phyloP scores from a whole-genome alignment of 2,888 invertebrate genomes.

The Pegoplata infirma region DNA sequence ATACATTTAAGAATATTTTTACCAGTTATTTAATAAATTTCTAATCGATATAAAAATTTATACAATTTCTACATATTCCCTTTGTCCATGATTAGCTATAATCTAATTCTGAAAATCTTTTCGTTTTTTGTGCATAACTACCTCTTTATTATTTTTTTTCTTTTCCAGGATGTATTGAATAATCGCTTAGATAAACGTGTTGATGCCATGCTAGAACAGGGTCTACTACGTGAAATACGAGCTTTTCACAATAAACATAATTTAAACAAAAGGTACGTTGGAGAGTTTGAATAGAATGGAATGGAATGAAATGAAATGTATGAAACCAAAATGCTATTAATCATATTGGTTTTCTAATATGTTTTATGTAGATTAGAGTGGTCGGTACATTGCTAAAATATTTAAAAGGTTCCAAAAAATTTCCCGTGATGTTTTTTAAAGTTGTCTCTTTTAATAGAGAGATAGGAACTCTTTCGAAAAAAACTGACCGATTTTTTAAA shows the following conservation, averaged over 20 bases:
- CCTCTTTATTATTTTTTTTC: neutral
- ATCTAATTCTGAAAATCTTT: neutral
- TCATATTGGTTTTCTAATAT: constrained; percentile 51
- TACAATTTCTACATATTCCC: neutral
- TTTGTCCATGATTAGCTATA: neutral
- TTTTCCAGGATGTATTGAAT: constrained; percentile 74
- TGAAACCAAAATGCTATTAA: constrained; percentile 49
- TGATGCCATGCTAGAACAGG: constrained; percentile 76
- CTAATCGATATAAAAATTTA: neutral
- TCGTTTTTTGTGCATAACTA: neutral
- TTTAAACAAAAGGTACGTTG: constrained; percentile 57
- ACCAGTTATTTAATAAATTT: too few relatives aligned
- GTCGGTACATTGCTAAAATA: too few relatives aligned
- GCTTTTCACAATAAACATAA: constrained; percentile 73
- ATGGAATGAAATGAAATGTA: neutral
- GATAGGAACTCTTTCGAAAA: too few relatives aligned
- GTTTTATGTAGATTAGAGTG: too few relatives aligned
- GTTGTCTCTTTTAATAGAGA: too few relatives aligned
- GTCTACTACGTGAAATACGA: constrained; percentile 74
- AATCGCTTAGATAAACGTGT: constrained; percentile 75
- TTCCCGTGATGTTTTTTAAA: too few relatives aligned
- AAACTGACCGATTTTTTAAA: too few relatives aligned
- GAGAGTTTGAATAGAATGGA: too few relatives aligned
- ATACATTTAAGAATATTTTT: too few relatives aligned
- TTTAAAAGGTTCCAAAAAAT: too few relatives aligned